Percentiles rank a stretch among this genome's conserved stretches.
Conservation (phyloP, 2,797 vertebrate species). For the Diglossa cyanea region DNA sequence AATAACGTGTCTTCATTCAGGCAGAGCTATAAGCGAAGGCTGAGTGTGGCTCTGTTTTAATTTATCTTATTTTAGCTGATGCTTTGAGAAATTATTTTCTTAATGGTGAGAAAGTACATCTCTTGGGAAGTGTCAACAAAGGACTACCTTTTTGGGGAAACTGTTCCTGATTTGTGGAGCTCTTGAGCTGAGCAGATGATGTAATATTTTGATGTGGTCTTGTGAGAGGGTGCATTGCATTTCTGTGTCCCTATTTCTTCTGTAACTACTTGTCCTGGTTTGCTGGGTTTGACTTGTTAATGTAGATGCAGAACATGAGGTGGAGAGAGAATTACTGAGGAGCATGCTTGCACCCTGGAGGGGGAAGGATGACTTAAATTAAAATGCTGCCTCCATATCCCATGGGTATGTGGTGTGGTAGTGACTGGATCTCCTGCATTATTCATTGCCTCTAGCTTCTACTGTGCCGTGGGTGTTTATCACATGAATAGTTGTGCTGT, state of each 20-base stretch:
- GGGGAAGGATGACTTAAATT: not conserved
- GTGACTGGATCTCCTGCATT: slow-evolving; percentile 48
- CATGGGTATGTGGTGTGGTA: not conserved
- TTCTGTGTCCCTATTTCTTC: not conserved
- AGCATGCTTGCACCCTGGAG: not conserved
- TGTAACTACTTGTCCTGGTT: not conserved
- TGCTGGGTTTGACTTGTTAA: not conserved
- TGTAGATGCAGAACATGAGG: not conserved
- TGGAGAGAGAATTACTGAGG: not conserved
- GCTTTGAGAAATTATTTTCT: not conserved
- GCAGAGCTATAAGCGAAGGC: not conserved
- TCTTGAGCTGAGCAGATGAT: not conserved
- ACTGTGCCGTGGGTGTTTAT: slow-evolving; percentile 17
- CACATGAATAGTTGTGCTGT: slow-evolving; percentile 30
- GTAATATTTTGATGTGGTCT: not conserved
- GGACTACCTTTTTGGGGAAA: not conserved
- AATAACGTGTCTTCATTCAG: not conserved
- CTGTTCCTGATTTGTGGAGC: not conserved
- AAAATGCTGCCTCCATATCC: not conserved
- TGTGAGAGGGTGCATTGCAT: not conserved
- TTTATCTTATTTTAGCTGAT: not conserved
- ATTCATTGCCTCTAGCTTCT: slow-evolving; percentile 51
- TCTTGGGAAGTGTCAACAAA: not conserved
- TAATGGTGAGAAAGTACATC: not conserved
- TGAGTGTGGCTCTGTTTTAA: not conserved